phyloP scores from a whole-genome alignment of 2,113 vertebrate genomes.

The Menura novaehollandiae region DNA sequence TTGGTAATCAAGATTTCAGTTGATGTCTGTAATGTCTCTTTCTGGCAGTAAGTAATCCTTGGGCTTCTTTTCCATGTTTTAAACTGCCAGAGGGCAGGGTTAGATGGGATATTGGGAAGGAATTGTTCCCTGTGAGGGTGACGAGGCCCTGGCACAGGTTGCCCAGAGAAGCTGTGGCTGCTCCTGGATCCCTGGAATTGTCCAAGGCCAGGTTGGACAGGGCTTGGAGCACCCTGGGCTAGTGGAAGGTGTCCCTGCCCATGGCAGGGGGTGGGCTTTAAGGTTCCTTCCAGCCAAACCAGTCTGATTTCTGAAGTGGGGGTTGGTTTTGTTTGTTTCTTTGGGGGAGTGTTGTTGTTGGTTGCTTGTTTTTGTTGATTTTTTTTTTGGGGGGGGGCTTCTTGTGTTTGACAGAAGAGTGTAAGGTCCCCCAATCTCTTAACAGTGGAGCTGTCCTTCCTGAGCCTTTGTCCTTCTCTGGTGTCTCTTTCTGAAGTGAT shows the following conservation, averaged over 20 bases:
- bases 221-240: neutral
- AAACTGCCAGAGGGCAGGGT: neutral
- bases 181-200: neutral
- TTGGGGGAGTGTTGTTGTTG: no score
- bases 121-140: neutral
- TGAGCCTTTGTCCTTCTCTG: neutral
- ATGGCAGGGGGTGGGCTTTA: neutral
- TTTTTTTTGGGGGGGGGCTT: rapidly evolving
- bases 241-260: neutral
- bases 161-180: neutral
- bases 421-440: neutral
- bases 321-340: rapidly evolving
- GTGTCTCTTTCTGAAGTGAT: neutral
- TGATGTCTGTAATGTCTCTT: neutral
- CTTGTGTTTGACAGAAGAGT: neutral
- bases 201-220: neutral
- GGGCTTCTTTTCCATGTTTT: neutral
- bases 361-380: neutral
- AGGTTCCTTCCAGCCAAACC: neutral
- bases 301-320: neutral
- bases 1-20: neutral
- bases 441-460: neutral
- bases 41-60: neutral
- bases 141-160: neutral
- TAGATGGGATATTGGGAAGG: neutral